Evolutionary conservation across 2,113 vertebrate genomes (phyloP).

Genomic region (Cromileptes altivelis): DNA sequence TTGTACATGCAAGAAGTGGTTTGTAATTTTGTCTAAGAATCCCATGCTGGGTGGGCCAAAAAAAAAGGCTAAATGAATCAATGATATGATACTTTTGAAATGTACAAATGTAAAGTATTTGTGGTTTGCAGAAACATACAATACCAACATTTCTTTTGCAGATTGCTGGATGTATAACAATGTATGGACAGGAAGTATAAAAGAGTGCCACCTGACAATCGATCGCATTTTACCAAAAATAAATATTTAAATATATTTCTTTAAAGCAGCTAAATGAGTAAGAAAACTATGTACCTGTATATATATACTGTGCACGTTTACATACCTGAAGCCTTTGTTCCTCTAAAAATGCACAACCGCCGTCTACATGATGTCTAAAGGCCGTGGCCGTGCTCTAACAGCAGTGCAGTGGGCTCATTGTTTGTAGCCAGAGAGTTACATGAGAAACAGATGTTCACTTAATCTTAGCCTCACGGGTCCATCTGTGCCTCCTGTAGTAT

Average conservation of each 20-base stretch:
- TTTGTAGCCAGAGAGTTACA: conserved; percentile 20
- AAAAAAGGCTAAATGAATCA: no score
- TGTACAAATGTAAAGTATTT: no score
- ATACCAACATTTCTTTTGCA: no score
- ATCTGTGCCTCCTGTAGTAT: conserved; percentile 42
- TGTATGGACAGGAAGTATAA: not conserved
- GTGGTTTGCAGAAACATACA: no score
- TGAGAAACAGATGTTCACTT: conserved; percentile 62
- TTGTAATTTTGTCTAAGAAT: no score
- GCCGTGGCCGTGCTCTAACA: not conserved
- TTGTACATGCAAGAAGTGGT: no score
- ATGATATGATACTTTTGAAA: no score
- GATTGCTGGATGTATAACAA: not conserved
- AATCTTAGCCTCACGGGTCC: conserved; percentile 47
- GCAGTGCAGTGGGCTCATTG: conserved; percentile 10
- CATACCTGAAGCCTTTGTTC: not conserved
- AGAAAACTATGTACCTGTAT: not conserved
- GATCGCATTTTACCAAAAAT: not conserved
- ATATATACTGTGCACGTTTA: not conserved
- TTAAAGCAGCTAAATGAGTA: not conserved
- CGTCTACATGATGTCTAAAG: not conserved
- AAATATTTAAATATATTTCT: not conserved
- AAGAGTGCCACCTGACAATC: not conserved
- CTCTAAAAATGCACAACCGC: not conserved
- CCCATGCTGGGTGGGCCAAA: no score